Base-by-base conservation (phyloP, 2,113 vertebrate genomes). In the Oriolus oriolus region DNA sequence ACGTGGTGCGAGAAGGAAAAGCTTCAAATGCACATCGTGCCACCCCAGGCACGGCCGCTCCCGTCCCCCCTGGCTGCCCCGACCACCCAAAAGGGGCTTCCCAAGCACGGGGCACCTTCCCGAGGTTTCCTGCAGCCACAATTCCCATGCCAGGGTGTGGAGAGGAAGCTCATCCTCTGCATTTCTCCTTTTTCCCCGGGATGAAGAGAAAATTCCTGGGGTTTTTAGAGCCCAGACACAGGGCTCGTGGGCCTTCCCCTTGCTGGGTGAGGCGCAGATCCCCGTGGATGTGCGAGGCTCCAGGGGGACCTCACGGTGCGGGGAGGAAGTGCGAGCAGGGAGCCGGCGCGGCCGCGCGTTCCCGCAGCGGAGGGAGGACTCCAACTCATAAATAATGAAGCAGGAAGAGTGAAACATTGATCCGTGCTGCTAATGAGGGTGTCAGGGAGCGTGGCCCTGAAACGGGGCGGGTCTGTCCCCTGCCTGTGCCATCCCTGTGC, bases 331-430 rank as follows among this genome's bases (percentile, higher is more conserved):
- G 3, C n/a, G 20, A 42, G 52, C 45, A 30, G 83, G 84, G 82
- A 83, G 49, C 74, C 0, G 5, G 20, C 1, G 16, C 66, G 37
- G 44, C 65, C 6, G 3, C 2, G 5, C 4, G 3, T 78, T 81
- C 91, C 95, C 2, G 10, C 89, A 70, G 84, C 18, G 33, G 20
- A 69, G 65, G 4, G 7, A 80, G 79, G 73, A 27, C 88, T 95
- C 33, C 16, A n/a, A 6, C 83, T 94, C 42, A 87, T 95, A 35
- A 87, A 97, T 97, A 94, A 93, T 94, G 92, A 81, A 97, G 77
- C 2, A 52, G 66, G 30, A 23, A 88, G 87, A 4, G 39, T 27
- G 91, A 84, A 79, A 77, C 92, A 68, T 71, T 9, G 92, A 95
- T 95, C 93, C 8, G 59, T 42, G 91, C 93, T 20, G 83, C 79